Percentiles rank a stretch among this genome's conserved stretches.
Conservation (phyloP, 2,797 vertebrate species). For the Helostoma temminkii region DNA sequence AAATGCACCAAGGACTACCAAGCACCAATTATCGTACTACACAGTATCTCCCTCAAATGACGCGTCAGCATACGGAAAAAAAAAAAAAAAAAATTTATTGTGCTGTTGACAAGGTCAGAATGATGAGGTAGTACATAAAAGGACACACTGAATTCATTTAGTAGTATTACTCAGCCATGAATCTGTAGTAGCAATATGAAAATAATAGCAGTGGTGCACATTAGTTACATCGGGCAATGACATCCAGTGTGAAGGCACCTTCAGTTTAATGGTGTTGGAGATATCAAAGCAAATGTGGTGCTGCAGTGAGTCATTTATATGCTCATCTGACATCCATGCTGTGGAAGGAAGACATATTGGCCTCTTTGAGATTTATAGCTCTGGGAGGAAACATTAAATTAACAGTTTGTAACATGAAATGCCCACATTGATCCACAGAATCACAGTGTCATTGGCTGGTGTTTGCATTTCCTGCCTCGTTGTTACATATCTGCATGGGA, state of each 20-base stretch:
- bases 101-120: conserved; percentile 34
- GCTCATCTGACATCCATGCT: neutral
- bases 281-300: conserved; percentile 2
- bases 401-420: conserved; percentile 7
- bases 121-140: neutral
- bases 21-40: too few species aligned
- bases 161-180: neutral
- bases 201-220: conserved; percentile 18
- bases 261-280: neutral
- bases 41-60: neutral
- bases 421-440: conserved; percentile 2
- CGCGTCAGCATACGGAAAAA: neutral
- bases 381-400: neutral
- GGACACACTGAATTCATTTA: neutral
- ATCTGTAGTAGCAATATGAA: conserved; percentile 25
- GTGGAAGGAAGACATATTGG: neutral
- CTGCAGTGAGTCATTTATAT: neutral
- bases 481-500: neutral
- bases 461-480: neutral
- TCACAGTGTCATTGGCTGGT: neutral
- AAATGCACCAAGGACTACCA: neutral
- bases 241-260: conserved; percentile 7
- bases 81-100: conserved; percentile 26
- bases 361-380: neutral
- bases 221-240: conserved; percentile 18